Evolutionary conservation across 1,140 invertebrate genomes (phyloP).

Genomic region (Saccostrea glomerata): DNA sequence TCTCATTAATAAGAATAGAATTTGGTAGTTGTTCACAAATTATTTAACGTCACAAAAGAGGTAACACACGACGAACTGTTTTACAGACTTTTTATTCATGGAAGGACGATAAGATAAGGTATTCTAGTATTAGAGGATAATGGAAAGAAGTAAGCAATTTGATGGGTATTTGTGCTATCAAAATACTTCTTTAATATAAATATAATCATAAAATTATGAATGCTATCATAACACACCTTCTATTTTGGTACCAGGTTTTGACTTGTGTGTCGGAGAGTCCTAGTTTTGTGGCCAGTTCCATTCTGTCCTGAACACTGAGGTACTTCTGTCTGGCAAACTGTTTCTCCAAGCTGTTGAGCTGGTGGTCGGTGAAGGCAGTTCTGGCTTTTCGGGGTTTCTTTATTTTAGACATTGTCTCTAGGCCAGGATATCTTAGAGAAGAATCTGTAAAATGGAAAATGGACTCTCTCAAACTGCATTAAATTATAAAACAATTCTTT

Average conservation of each 20-base stretch:
- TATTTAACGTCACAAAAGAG: no score
- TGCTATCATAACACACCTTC: conserved; percentile 86
- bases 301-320: conserved; percentile 97
- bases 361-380: conserved; percentile 99
- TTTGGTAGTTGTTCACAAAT: no score
- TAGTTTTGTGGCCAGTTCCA: conserved; percentile 97
- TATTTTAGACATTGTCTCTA: conserved; percentile 29
- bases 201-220: neutral
- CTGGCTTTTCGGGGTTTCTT: conserved; percentile 98
- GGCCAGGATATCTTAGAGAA: neutral
- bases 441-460: neutral
- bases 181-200: no score
- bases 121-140: no score
- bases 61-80: no score
- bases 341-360: conserved; percentile 96
- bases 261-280: conserved; percentile 98
- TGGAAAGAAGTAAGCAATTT: no score
- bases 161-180: no score
- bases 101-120: no score
- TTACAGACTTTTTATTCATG: no score
- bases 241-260: conserved; percentile 99
- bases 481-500: no score
- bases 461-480: no score
- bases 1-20: no score
- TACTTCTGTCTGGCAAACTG: conserved; percentile 99